phyloP scores from a whole-genome alignment of 2,113 vertebrate genomes.

The Rattus rattus region DNA sequence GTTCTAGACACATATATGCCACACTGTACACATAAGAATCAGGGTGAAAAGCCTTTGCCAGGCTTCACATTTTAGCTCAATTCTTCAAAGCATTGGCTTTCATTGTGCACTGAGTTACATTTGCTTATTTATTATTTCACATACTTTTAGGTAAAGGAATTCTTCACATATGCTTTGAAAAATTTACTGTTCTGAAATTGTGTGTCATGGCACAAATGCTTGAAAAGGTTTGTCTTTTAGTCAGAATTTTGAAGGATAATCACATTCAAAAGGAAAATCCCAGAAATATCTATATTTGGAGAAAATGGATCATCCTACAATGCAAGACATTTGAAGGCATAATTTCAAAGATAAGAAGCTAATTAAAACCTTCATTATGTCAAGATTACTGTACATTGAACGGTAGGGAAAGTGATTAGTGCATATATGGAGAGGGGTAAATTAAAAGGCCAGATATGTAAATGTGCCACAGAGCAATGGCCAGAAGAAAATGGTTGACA shows the following conservation, averaged over 20 bases:
- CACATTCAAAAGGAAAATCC: not conserved
- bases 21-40: not conserved
- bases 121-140: not conserved
- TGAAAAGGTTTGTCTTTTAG: not conserved
- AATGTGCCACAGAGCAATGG: not conserved
- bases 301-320: not conserved
- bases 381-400: constrained; percentile 29
- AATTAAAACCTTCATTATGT: constrained; percentile 59
- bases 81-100: not conserved
- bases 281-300: constrained; percentile 39
- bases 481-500: constrained; percentile 24
- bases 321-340: constrained; percentile 37
- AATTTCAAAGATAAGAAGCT: constrained; percentile 36
- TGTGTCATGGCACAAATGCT: not conserved
- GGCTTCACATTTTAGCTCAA: not conserved
- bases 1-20: not conserved
- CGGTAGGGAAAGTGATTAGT: not conserved
- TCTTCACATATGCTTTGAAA: constrained; percentile 21
- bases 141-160: not conserved
- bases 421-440: not conserved
- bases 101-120: not conserved
- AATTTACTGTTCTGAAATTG: constrained; percentile 1
- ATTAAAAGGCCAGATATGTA: constrained; percentile 44
- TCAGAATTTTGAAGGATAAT: not conserved
- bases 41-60: not conserved